Percentiles rank a stretch among this genome's conserved stretches.
Evolutionary conservation across 2,797 vertebrate species (phyloP).

Genomic region (Salarias fasciatus): DNA sequence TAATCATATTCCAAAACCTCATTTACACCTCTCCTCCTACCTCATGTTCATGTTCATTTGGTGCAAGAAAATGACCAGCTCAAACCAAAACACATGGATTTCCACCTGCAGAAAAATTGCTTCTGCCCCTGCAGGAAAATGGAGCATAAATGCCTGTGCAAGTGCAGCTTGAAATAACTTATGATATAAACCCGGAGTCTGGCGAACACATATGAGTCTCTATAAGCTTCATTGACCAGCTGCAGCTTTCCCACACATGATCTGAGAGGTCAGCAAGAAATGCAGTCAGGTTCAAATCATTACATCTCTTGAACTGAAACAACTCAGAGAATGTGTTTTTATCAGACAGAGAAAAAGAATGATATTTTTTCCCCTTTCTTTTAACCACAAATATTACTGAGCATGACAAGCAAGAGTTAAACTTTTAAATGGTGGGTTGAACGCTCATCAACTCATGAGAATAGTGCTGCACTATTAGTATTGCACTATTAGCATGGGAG

Average conservation of each 20-base stretch:
- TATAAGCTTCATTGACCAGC: neutral
- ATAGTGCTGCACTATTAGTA: slow-evolving; percentile 20
- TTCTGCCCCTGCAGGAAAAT: neutral
- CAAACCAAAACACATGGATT: neutral
- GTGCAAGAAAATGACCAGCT: neutral
- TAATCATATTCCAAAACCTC: neutral
- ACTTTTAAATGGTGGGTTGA: slow-evolving; percentile 28
- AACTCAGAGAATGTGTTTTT: neutral
- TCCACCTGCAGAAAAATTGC: neutral
- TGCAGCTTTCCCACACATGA: slow-evolving; percentile 11
- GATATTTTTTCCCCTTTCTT: too few relatives aligned
- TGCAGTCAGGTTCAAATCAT: slow-evolving; percentile 1
- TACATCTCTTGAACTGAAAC: slow-evolving; percentile 5
- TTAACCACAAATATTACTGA: slow-evolving; percentile 1
- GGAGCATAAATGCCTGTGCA: neutral
- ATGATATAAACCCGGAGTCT: neutral
- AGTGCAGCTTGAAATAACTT: neutral
- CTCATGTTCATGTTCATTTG: neutral
- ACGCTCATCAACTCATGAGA: slow-evolving; percentile 38
- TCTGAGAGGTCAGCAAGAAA: slow-evolving; percentile 17
- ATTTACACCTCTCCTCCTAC: neutral
- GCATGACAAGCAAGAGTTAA: slow-evolving; percentile 21
- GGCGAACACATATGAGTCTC: neutral
- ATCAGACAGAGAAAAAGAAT: neutral
- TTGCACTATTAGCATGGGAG: slow-evolving; percentile 38